Base-by-base conservation (phyloP, 2,797 vertebrate species). In the Emys orbicularis region DNA sequence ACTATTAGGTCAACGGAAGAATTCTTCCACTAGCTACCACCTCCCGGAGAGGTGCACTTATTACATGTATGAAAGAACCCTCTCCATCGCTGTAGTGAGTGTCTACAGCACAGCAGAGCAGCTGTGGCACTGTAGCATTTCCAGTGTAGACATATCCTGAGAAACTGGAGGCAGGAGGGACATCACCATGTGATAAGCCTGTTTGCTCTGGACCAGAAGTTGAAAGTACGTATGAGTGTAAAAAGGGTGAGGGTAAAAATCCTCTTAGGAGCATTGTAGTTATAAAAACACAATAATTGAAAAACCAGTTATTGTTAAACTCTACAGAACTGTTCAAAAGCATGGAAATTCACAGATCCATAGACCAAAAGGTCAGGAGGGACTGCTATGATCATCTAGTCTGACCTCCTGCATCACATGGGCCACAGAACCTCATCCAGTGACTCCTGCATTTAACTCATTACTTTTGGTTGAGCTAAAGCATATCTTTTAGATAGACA, bases 401-500 rank as follows among this genome's bases (percentile, higher is more conserved):
- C 31, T 65, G 90, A 49, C 41, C 2, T 25, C 41, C 50, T 12
- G 56, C 37, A 41, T 72, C 21, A 72, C 37, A 86, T 89, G 81
- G 54, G 83, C 79, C 86, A 91, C 82, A 89, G 65, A 89, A 61
- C 76, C 15, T n/a, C 68, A 79, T 34, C 19, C 83, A 79, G 49
- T 29, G 74, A 65, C 61, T 79, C 82, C 89, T 10, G n/a, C 44
- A 47, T 56, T 87, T 52, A 16, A 0, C 49, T 61, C 31, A 12
- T 87, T 76, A 53, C 41, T 68, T 91, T 88, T 44, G 37, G 16
- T 5, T 80, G 88, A 91, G 89, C 15, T 91, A 83, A 95, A 52
- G 15, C 37, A 16, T 0, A 0, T 13, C 47, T 84, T 79, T n/a
- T 49, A 81, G 82, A 19, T 49, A 74, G 59, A 81, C 37, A 82